Evolutionary conservation across 2,888 invertebrate species (phyloP), one percentile per base, ranked within the genome.

Genomic region (Dorcus parallelipipedus): DNA sequence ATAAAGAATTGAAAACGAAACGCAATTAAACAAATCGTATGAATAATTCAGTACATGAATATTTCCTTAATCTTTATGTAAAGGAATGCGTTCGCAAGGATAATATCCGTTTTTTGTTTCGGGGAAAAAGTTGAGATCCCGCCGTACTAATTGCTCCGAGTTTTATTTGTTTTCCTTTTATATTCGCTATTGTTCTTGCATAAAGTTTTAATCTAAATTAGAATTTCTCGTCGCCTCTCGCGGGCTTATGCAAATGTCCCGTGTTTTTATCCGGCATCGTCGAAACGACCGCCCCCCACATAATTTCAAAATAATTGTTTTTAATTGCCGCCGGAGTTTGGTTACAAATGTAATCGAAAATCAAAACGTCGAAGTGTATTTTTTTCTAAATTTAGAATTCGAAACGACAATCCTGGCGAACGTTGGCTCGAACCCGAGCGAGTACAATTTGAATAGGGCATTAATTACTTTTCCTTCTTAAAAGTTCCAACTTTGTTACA

Each of bases 131-230:
- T 45, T 48, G 50, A 43, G 59, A 59, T 56, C 48, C 56, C 50
- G 49, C 55, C 54, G 50, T 49, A 61, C 59, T 63, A 63, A 63
- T 63, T 63, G 61, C 63, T 61, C 45, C 17, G 58, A 61, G 58
- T 61, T 63, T 62, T 63, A 60, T 63, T 63, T 60, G 62, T 53
- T 56, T 54, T 60, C 47, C 53, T 63, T 62, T 58, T 61, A 51
- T 56, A 49, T 52, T 54, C 58, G 38, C 56, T 54, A 59, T 61
- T 59, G 61, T 66, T 64, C 61, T 58, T 57, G 61, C 56, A 64
- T 66, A 64, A 64, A 66, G 62, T 66, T 64, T 61, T 66, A 66
- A 66, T 66, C 64, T 64, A 66, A 66, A 66, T 66, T 66, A 62
- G 62, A 66, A 62, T 66, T 64, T 63, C 64, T 53, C 58, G 50